phyloP scores from a whole-genome alignment of 2,113 vertebrate species.

The Hymenochirus boettgeri region DNA sequence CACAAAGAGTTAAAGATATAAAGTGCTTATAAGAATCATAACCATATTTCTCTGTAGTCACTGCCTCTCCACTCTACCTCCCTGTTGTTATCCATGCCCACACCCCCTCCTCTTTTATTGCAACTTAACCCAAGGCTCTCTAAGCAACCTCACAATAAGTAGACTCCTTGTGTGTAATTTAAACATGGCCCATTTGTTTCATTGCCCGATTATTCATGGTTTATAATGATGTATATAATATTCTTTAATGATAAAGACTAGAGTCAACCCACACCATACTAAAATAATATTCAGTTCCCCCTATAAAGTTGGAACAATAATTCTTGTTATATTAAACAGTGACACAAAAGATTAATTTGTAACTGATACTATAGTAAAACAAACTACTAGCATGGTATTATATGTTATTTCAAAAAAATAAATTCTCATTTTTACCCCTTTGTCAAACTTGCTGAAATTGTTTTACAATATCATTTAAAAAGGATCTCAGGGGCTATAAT shows the following conservation, averaged over 20 bases:
- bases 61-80: not conserved
- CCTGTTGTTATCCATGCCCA: not conserved
- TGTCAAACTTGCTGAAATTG: too few relatives aligned
- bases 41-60: not conserved
- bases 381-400: too few relatives aligned
- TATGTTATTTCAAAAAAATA: too few relatives aligned
- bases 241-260: conserved; percentile 18
- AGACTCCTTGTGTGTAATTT: conserved; percentile 33
- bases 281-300: conserved; percentile 19
- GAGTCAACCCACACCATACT: conserved; percentile 11
- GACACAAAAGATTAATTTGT: too few relatives aligned
- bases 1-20: not conserved
- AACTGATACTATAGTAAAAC: too few relatives aligned
- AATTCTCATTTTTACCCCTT: too few relatives aligned
- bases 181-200: conserved; percentile 39
- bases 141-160: conserved; percentile 25
- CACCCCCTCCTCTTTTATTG: conserved; percentile 11
- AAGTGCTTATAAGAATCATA: not conserved
- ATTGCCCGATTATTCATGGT: conserved; percentile 39
- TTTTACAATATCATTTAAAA: too few relatives aligned
- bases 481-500: too few relatives aligned
- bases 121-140: conserved; percentile 35
- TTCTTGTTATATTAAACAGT: too few relatives aligned
- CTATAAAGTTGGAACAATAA: conserved; percentile 16
- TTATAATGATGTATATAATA: conserved; percentile 39